Evolutionary conservation across 1,140 invertebrate genomes (phyloP), one percentile per base, ranked within the genome.

Genomic region (Bombus confusus): DNA sequence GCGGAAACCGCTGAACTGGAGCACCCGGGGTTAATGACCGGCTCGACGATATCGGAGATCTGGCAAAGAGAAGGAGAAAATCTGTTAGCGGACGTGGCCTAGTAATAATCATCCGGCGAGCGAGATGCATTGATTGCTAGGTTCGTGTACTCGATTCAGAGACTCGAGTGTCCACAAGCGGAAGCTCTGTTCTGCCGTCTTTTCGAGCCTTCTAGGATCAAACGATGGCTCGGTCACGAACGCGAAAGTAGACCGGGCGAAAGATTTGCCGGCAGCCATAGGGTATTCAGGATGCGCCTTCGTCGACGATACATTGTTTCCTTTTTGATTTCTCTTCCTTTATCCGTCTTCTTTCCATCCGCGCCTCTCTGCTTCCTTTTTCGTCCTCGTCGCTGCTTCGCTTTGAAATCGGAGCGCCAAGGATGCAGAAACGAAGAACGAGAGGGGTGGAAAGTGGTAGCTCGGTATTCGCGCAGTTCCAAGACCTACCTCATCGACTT

Each of bases 401-500:
- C 37, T 78, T 62, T 52, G 57, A 66, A 88, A 80, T 88, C 83
- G 74, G 37, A 85, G 87, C 81, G 74, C 73, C 59, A 80, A 85
- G 78, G 86, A 89, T 85, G 66, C 79, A 87, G 88, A 89, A 89
- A 90, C 79, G 88, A 89, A 87, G 88, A 64, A 52, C 43, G 66
- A 68, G 66, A 68, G 13, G n/a, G 57, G 75, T 25, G 81, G 85
- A 77, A 66, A 64, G 64, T 39, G 28, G 34, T 66, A 77, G 71
- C n/a, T 43, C 39, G 28, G 69, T n/a, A 9, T 72, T 43, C n/a
- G 71, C 34, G 12, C 39, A 66, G 77, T 87, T 90, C 82, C 79
- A 84, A 90, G 86, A 90, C 86, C 86, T 90, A 90, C 86, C 86
- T 90, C 88, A 87, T 89, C 88, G 89, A 43, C 88, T 87, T 73